Conservation (phyloP, 2,113 vertebrate genomes). For the Alethe diademata region DNA sequence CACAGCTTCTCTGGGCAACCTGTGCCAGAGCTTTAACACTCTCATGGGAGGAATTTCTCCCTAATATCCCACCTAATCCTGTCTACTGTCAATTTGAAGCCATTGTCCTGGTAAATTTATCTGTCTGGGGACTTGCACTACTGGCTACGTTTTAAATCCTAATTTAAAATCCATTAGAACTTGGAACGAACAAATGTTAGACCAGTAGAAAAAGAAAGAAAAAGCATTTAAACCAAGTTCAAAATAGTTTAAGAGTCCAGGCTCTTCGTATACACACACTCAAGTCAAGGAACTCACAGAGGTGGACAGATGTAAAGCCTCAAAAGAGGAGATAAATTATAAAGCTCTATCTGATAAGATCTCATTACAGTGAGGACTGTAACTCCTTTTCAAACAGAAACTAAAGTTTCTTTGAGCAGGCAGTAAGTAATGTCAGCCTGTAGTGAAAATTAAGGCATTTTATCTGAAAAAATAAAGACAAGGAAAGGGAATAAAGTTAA, state of each 20-base stretch:
- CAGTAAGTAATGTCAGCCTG: neutral
- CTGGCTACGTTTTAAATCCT: neutral
- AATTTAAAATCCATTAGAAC: neutral
- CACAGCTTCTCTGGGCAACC: neutral
- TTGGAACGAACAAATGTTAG: neutral
- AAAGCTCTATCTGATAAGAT: neutral
- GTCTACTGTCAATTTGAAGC: neutral
- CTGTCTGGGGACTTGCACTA: neutral
- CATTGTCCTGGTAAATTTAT: neutral
- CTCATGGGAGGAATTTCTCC: neutral
- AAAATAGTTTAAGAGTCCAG: neutral
- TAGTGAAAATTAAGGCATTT: neutral
- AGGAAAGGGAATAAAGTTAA: neutral
- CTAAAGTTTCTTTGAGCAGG: neutral
- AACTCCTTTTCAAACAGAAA: neutral
- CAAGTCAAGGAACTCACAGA: neutral
- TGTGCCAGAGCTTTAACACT: neutral
- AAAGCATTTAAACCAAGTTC: neutral
- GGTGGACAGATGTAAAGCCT: neutral
- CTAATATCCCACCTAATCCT: neutral
- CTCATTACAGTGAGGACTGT: neutral
- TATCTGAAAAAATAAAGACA: neutral
- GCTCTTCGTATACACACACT: neutral
- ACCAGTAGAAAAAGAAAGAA: neutral
- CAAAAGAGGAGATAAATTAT: neutral